Base-by-base conservation (phyloP, 2,797 vertebrate species). In the Diplodus sargus region DNA sequence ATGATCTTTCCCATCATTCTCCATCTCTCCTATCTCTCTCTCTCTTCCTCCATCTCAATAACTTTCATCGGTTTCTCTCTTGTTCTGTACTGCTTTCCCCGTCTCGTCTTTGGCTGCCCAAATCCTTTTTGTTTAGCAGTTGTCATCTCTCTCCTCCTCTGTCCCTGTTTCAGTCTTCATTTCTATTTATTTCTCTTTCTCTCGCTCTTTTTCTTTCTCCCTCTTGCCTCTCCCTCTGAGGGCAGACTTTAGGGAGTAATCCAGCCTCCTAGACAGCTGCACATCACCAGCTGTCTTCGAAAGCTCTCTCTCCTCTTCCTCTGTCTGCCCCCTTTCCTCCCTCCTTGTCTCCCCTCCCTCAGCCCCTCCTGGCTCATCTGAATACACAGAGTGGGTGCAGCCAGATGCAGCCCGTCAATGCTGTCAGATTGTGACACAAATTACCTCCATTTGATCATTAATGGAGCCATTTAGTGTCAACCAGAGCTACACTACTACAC, bases 391-490 rank as follows among this genome's bases (percentile, higher is more conserved):
- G 88, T 72, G 81, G 90, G 83, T 18, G 71, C 85, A 85, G 74
- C 88, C 88, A 90, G 78, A 74, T 86, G 82, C 84, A 83, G 91
- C 80, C 82, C 56, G 59, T 91, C 91, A 90, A 85, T 89, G 89
- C 94, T 86, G 89, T 90, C 88, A 95, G 90, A 93, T 90, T 93
- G 94, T 95, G 94, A 92, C 91, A 94, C 89, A 94, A 96, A 96
- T 92, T 92, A 93, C 87, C 25, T 17, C 82, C 82, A 81, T 78
- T 93, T 91, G 91, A 95, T 95, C 77, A 88, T 94, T 94, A 90
- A 93, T 92, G 82, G 79, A 91, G 68, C 84, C 87, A 87, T 91
- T 94, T 91, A 85, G 75, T 87, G 90, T 91, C 91, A 90, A 81
- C 76, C 63, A 73, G 49, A 66, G 71, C 71, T 57, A 20, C 73